These are phyloP conservation scores for Balanococcus diminutus DNA, from an alignment of 2,888 invertebrate genomes.

Conservation along the genomic window DNA sequence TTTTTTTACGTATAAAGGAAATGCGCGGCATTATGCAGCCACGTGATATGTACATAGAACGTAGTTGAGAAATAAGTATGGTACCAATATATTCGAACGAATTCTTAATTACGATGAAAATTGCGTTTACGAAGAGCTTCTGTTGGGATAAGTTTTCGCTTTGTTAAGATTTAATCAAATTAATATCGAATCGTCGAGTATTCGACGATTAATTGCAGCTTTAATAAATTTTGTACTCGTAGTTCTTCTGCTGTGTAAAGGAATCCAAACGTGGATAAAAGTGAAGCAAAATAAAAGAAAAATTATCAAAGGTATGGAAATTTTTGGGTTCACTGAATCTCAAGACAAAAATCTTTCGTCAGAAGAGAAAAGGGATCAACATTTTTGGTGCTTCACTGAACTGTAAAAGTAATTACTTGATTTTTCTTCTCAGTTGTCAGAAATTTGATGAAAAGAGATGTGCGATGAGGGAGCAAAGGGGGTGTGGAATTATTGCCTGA, in stretches of 20 bases:
- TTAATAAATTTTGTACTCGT: neutral
- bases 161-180: neutral
- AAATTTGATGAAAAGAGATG: no score
- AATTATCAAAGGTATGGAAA: no score
- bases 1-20: neutral
- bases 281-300: no score
- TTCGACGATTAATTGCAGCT: neutral
- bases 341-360: no score
- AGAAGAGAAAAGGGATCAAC: no score
- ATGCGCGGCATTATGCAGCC: neutral
- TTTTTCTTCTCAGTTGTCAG: no score
- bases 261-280: neutral
- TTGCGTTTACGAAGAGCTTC: neutral
- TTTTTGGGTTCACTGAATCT: no score
- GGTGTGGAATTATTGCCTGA: no score
- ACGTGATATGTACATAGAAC: neutral
- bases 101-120: conserved; percentile 2
- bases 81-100: neutral
- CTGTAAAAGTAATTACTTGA: no score
- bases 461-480: no score
- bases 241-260: neutral
- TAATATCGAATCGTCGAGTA: no score
- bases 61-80: neutral
- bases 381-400: no score
- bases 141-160: neutral